Evolutionary conservation across 2,888 invertebrate genomes (phyloP).

Genomic region (Merodon equestris): DNA sequence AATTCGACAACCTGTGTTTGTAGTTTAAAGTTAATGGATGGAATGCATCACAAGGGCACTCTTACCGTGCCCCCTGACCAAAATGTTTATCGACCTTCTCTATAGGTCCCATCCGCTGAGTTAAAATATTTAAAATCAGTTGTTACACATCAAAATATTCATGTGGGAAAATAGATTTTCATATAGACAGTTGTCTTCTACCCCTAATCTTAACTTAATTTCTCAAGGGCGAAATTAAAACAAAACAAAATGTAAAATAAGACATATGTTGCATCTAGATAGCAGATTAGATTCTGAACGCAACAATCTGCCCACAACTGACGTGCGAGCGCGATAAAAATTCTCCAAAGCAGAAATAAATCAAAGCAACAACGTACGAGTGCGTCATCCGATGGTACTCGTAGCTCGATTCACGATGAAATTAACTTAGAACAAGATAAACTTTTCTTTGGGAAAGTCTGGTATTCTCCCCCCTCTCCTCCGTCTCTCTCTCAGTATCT

Average conservation of each 20-base stretch:
- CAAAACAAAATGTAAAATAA: constrained; percentile 11
- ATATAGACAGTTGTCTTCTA: no score
- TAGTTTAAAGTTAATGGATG: no score
- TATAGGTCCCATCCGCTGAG: no score
- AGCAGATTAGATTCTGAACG: constrained; percentile 52
- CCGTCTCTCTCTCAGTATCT: not conserved
- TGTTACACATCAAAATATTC: no score
- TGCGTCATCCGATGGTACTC: not conserved
- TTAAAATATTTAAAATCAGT: no score
- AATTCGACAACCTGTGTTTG: no score
- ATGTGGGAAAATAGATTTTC: no score
- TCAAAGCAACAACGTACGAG: constrained; percentile 38
- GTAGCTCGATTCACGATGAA: constrained; percentile 43
- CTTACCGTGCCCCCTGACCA: no score
- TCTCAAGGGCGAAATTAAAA: no score
- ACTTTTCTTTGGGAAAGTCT: constrained; percentile 51
- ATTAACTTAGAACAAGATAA: constrained; percentile 46
- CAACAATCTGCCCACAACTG: constrained; percentile 57
- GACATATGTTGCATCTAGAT: constrained; percentile 57
- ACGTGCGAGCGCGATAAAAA: constrained; percentile 60
- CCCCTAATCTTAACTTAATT: no score
- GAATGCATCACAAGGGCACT: no score
- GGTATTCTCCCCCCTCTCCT: not conserved
- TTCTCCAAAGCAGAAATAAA: constrained; percentile 58
- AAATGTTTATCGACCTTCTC: no score